These are phyloP conservation scores for Elegia similella DNA, from an alignment of 2,888 invertebrate species.

Conservation along the genomic window DNA sequence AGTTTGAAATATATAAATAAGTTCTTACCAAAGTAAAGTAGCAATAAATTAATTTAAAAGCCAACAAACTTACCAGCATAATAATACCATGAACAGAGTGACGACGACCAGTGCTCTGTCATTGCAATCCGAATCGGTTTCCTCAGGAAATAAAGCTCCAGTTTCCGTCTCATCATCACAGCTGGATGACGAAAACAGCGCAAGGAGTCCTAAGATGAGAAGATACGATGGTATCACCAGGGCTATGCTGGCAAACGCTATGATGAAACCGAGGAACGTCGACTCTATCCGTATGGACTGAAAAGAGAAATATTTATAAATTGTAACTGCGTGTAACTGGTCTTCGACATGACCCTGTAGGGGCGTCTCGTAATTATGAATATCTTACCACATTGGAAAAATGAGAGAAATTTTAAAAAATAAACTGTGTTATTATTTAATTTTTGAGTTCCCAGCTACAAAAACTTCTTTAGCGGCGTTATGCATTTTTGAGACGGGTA, in stretches of 20 bases:
- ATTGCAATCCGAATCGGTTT: constrained; percentile 61
- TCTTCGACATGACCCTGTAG: no score
- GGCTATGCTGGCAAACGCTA: constrained; percentile 83
- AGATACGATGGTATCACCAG: constrained; percentile 83
- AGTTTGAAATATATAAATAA: no score
- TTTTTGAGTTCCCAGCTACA: no score
- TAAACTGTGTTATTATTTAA: no score
- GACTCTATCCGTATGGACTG: constrained; percentile 88
- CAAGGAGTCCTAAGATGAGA: constrained; percentile 77
- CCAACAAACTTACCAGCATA: constrained; percentile 63
- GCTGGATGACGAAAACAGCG: constrained; percentile 64
- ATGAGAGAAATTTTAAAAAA: no score
- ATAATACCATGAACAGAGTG: constrained; percentile 60
- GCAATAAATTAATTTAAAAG: no score
- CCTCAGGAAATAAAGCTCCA: constrained; percentile 63
- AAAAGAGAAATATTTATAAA: constrained; percentile 34
- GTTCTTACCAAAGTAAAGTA: no score
- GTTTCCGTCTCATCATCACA: constrained; percentile 65
- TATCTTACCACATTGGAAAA: no score
- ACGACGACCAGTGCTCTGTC: constrained; percentile 60
- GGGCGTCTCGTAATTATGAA: no score
- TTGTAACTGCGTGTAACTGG: no score
- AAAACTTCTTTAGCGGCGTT: no score
- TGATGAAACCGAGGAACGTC: constrained; percentile 84
- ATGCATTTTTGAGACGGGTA: no score